Percentiles rank a stretch among this genome's conserved stretches.
These are phyloP conservation scores for Clarias laeviceps DNA, from an alignment of 2,797 vertebrate genomes.

Conservation along the genomic window DNA sequence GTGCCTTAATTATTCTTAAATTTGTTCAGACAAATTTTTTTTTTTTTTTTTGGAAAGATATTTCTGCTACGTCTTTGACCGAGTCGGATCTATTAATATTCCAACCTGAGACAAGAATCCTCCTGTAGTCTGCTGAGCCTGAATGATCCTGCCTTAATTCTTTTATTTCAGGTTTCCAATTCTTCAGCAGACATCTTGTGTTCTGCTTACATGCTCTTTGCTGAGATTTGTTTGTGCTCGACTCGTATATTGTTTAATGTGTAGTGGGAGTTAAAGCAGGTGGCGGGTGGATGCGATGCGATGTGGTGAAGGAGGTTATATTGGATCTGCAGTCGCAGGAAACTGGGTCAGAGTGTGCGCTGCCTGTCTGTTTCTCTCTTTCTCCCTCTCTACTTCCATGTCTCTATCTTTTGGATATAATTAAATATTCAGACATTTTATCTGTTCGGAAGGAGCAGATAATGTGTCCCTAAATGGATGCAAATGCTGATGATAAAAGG, in stretches of 20 bases:
- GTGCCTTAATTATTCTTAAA: background rate
- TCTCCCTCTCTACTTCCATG: background rate
- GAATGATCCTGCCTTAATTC: background rate
- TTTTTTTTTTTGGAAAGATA: background rate
- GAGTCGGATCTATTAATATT: background rate
- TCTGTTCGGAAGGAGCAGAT: background rate
- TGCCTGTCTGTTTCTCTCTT: background rate
- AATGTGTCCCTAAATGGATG: constrained; percentile 15
- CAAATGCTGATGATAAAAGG: background rate
- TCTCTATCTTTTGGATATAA: background rate
- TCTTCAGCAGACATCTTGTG: background rate
- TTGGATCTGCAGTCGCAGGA: constrained; percentile 14
- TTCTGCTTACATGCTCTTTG: background rate
- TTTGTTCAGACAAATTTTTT: background rate
- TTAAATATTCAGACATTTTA: constrained; percentile 4
- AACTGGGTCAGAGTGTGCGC: constrained; percentile 12
- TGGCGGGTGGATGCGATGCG: too few species aligned
- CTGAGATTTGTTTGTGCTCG: background rate
- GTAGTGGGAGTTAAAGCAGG: background rate
- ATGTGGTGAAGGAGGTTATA: constrained; percentile 7
- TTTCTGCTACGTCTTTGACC: background rate
- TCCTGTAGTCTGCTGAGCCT: background rate
- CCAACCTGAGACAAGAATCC: background rate
- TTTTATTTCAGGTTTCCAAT: background rate
- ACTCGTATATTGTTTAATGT: constrained; percentile 9